A percentile compares a stretch with the other conserved stretches of the same genome.
These are phyloP conservation scores for Genyomyrus donnyi DNA, from an alignment of 2,113 vertebrate genomes.

Conservation along the genomic window DNA sequence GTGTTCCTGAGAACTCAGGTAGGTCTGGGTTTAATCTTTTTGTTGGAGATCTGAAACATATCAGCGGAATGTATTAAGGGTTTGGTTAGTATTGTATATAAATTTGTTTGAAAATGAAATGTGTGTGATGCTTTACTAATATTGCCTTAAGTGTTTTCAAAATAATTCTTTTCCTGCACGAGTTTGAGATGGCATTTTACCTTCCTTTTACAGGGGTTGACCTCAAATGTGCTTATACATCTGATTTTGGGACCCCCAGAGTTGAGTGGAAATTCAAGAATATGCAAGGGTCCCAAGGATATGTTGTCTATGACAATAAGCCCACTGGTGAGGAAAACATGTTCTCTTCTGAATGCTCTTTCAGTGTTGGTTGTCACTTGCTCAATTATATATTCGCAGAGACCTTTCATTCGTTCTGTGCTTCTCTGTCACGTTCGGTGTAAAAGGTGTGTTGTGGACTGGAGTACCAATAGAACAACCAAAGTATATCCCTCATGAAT, in stretches of 20 bases:
- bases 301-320: constrained; percentile 44
- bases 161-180: not conserved
- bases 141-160: not conserved
- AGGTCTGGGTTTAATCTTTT: constrained; percentile 6
- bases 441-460: not conserved
- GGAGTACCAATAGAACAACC: not conserved
- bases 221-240: constrained; percentile 42
- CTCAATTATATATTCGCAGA: not conserved
- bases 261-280: constrained; percentile 61
- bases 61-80: not conserved
- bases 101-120: not conserved
- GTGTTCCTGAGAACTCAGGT: constrained; percentile 52
- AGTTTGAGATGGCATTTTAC: not conserved
- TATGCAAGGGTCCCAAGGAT: constrained; percentile 39
- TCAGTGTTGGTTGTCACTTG: not conserved
- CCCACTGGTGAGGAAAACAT: constrained; percentile 43
- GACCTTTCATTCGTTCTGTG: not conserved
- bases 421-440: not conserved
- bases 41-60: not conserved
- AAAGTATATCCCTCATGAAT: not conserved
- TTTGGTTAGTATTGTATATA: not conserved
- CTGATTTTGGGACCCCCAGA: constrained; percentile 54
- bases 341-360: not conserved
- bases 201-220: constrained; percentile 44
- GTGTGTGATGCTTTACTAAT: not conserved